Base-by-base conservation (phyloP, 2,113 vertebrate species). In the Delphinapterus leucas region DNA sequence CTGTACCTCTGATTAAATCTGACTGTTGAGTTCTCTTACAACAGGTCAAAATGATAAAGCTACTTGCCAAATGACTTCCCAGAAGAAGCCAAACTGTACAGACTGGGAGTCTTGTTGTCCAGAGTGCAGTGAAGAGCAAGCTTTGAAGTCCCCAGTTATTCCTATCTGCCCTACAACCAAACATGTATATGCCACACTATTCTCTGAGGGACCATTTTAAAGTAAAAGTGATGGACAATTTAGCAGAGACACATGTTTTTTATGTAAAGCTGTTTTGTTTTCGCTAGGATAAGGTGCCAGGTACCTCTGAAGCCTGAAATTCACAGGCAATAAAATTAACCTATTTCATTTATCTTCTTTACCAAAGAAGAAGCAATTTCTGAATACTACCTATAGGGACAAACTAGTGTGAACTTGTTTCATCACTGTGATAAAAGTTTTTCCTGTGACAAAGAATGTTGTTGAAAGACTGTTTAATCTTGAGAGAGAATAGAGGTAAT, bases 401-500 rank as follows among this genome's bases (percentile, higher is more conserved):
- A 90, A 86, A 91, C 31, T 65, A 93, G 17, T 87, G 23, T 86
- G 81, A 94, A 83, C 20, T 84, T 67, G 80, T 80, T 95, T 94
- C 74, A 73, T 95, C 63, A 92, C 2, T 81, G 33, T 38, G 68
- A 82, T 92, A 88, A 97, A 97, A 92, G 71, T 47, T 95, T 88
- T 83, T 91, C 83, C 77, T 47, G 41, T 73, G 80, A 95, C 63
- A 85, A 96, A 95, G 88, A 97, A 93, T 44, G 76, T 88, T 68
- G 68, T 90, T 94, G 26, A 95, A 86, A 96, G 81, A 83, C 93
- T 90, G 44, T 71, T 84, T 93, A 38, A 88, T 71, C 65, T 79
- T 82, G 36, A 93, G 71, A 93, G 71, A 95, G 96, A 98, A 97
- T 98, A 98, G 98, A 99, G 97, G 98, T 98, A 98, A 98, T 98